A percentile compares a stretch with the other conserved stretches of the same genome.
Conservation (phyloP, 1,140 invertebrate species). For the Acromyrmex heyeri region DNA sequence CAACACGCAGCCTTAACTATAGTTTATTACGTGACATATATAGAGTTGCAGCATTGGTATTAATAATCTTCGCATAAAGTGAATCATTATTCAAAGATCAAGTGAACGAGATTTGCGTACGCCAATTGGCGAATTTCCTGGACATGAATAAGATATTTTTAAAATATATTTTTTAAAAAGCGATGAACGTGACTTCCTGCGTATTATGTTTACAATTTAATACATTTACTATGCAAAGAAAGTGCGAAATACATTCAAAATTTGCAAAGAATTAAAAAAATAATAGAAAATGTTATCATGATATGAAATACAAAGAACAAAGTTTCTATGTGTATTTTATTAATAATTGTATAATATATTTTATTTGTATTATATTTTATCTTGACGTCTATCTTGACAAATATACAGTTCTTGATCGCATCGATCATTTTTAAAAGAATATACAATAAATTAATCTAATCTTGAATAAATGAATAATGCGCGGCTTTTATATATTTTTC, state of each 20-base stretch:
- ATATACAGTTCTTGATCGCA: not conserved
- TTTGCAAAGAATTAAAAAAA: not conserved
- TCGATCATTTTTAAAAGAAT: not conserved
- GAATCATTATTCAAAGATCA: not conserved
- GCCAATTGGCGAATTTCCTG: not conserved
- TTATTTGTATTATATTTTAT: not conserved
- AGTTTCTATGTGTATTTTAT: constrained; percentile 7
- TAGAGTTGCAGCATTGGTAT: constrained; percentile 7
- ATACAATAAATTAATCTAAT: not conserved
- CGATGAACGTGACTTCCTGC: not conserved
- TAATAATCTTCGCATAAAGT: constrained; percentile 2
- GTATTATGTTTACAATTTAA: not conserved
- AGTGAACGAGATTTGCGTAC: not conserved
- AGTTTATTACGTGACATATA: not conserved
- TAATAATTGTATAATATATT: constrained; percentile 35
- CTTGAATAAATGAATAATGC: constrained; percentile 8
- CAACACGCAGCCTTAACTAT: not conserved
- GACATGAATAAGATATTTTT: not conserved
- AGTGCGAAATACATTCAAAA: too few relatives aligned
- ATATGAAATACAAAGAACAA: constrained; percentile 8
- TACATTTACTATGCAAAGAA: not conserved
- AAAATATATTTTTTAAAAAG: not conserved
- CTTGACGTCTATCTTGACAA: not conserved
- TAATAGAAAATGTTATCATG: not conserved
- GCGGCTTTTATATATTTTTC: not conserved